phyloP scores from a whole-genome alignment of 2,113 vertebrate species.

The Camarhynchus parvulus region DNA sequence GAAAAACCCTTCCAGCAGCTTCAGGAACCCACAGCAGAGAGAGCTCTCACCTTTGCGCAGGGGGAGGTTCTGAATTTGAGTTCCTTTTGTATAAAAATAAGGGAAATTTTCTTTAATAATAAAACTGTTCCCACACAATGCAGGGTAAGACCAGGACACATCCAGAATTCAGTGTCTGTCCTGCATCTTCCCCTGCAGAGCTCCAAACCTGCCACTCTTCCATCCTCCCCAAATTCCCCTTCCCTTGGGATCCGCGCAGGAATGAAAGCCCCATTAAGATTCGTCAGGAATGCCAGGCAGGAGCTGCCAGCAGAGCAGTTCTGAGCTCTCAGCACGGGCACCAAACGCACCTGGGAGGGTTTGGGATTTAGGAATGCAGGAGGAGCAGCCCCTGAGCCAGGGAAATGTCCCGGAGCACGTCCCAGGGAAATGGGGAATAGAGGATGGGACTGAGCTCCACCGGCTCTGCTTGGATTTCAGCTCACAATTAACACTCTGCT shows the following conservation, averaged over 20 bases:
- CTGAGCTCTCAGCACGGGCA: background rate
- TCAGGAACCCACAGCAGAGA: background rate
- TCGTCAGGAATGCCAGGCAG: fast-evolving
- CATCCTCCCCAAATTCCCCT: background rate
- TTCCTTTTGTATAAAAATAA: background rate
- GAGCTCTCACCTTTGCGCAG: background rate
- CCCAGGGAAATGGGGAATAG: background rate
- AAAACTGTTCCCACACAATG: background rate
- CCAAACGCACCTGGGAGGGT: background rate
- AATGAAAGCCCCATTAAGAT: background rate
- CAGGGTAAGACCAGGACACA: background rate
- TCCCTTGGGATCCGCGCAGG: background rate
- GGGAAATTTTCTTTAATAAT: background rate
- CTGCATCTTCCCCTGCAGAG: fast-evolving
- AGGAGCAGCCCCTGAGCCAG: background rate
- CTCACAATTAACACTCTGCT: background rate
- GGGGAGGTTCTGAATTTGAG: background rate
- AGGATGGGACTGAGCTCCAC: background rate
- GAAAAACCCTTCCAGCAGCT: background rate
- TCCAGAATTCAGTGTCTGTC: background rate
- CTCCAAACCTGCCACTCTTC: background rate
- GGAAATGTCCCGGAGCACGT: background rate
- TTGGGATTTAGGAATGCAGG: background rate
- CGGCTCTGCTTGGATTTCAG: background rate
- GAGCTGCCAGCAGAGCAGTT: background rate